phyloP scores from a whole-genome alignment of 2,797 vertebrate genomes.

The Onychomys torridus region DNA sequence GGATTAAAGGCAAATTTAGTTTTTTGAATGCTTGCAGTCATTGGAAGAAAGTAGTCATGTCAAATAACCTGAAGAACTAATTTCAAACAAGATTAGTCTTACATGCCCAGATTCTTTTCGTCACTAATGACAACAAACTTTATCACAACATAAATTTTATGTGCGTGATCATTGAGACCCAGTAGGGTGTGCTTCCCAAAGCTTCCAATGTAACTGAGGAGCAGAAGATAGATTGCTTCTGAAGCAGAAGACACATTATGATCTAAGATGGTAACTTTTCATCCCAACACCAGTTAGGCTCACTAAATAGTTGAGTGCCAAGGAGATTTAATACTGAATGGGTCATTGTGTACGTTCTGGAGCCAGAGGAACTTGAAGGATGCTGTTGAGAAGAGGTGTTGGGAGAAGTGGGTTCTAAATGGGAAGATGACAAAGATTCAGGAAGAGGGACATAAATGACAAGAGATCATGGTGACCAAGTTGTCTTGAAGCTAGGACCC shows the following conservation, averaged over 20 bases:
- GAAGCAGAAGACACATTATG: constrained; percentile 1
- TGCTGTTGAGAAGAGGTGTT: not conserved
- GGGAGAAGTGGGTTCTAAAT: not conserved
- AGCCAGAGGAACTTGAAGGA: constrained; percentile 34
- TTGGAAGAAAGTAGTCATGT: not conserved
- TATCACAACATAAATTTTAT: not conserved
- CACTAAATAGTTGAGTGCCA: not conserved
- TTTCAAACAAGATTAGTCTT: constrained; percentile 33
- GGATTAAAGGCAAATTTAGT: too few species aligned
- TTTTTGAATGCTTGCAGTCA: not conserved
- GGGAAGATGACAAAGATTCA: not conserved
- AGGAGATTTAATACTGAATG: not conserved
- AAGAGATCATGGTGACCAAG: constrained; percentile 36
- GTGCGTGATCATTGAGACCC: not conserved
- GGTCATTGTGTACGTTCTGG: not conserved
- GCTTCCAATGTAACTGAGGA: constrained; percentile 1
- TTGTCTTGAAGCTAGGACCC: not conserved
- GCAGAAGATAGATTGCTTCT: not conserved
- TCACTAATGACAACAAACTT: constrained; percentile 1
- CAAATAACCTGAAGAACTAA: not conserved
- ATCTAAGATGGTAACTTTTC: not conserved
- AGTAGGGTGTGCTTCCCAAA: not conserved
- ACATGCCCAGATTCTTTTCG: not conserved
- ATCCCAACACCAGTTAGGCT: not conserved
- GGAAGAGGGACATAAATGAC: not conserved